Base-by-base conservation (phyloP, 2,113 vertebrate genomes). In the Dicaeum eximium region DNA sequence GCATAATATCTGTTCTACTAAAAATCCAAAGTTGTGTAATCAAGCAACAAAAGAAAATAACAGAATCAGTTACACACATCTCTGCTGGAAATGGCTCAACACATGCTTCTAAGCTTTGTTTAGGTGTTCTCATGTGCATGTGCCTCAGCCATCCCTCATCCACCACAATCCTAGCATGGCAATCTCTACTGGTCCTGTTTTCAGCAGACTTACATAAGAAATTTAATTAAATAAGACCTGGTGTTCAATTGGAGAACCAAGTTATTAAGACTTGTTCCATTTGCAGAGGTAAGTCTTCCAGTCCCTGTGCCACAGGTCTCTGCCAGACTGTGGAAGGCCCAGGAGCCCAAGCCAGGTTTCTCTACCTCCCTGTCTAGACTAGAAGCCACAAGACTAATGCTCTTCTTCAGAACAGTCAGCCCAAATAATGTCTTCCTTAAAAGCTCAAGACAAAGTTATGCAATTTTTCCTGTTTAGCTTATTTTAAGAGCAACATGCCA, bases 291-390 rank as follows among this genome's bases (percentile, higher is more conserved):
- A 64, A 81, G 6, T 45, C 80, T 73, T 61, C 38, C 64, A 73
- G 50, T 20, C 66, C 18, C 33, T 61, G 61, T 28, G 58, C 88
- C 82, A 48, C 57, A 72, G 25, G 48, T 42, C 69, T 78, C 75
- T 83, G 64, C 40, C 65, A 91, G 80, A 4, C 31, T 67, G 48
- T 24, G 67, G 53, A 90, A 80, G 88, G 60, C 65, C 37, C 25
- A 79, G 80, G 80, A 91, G 81, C 45, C 3, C 3, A 74, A 61
- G 83, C 91, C 95, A 96, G 77, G 73, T 84, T 91, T 92, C 65
- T 84, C 48, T 91, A 74, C 88, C 60, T 95, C 86, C 44, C 80
- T 1, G 77, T 92, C 94, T 95, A 96, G 96, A 96, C 92, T 60
- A 69, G 64, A 94, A 95, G 86, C 92, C 94, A 91, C 83, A 92